phyloP scores from a whole-genome alignment of 2,797 vertebrate species.

The Xiphophorus birchmanni region DNA sequence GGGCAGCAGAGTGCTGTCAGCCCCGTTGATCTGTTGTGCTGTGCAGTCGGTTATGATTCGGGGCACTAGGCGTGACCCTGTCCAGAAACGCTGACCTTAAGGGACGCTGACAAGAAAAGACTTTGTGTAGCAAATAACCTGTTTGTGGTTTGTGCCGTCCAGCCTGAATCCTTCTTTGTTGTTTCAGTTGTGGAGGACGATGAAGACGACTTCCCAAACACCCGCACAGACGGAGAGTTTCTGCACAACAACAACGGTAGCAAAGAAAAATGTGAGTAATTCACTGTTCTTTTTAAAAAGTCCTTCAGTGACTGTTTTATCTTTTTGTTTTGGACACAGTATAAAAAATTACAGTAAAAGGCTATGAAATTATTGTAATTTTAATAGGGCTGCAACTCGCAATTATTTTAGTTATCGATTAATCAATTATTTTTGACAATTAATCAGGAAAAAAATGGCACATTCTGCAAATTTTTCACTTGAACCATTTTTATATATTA shows the following conservation, averaged over 20 bases:
- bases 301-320: background rate
- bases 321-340: background rate
- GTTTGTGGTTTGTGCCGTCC: background rate
- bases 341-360: background rate
- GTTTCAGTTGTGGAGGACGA: conserved; percentile 93
- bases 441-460: background rate
- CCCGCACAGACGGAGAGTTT: conserved; percentile 89
- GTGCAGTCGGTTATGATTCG: conserved; percentile 30
- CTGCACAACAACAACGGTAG: conserved; percentile 87
- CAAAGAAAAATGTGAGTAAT: conserved; percentile 92
- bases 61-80: conserved; percentile 14
- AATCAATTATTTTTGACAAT: background rate
- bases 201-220: conserved; percentile 91
- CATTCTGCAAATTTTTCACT: background rate
- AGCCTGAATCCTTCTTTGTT: conserved; percentile 10
- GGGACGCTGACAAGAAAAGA: background rate
- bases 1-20: conserved; percentile 48
- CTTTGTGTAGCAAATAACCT: conserved; percentile 4
- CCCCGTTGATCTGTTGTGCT: conserved; percentile 39
- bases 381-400: background rate
- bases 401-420: background rate
- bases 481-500: background rate
- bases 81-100: conserved; percentile 5
- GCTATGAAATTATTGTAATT: background rate
- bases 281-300: background rate